Evolutionary conservation across 2,797 vertebrate genomes (phyloP), one percentile per base, ranked within the genome.

Genomic region (Xenopus petersii): DNA sequence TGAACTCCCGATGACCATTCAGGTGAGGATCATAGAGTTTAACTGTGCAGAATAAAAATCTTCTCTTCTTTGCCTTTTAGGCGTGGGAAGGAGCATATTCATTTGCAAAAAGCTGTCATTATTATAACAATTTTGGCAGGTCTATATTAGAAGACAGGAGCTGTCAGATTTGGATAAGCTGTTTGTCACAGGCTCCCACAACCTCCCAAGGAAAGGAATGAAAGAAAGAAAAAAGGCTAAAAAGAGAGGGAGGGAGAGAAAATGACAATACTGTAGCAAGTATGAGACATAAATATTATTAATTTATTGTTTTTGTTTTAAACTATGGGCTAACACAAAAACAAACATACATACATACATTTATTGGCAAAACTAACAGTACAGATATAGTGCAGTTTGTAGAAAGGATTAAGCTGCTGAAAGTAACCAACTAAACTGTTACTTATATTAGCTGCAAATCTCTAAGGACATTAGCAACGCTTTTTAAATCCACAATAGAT

Each of bases 101-200:
- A 81, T 84, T 85, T 64, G 54, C 79, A 80, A n/a, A 62, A 17
- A 62, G 80, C 83, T 76, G 81, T 83, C 82, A 54, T 84, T 81
- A 73, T 74, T 0, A n/a, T 75, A 79, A 79, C 80, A 46, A 75
- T 73, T 61, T 81, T 83, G 83, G 77, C 88, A 86, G 83, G 82
- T 81, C 81, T 60, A 10, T 33, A 80, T 81, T 81, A 82, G 11
- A 78, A 84, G 78, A 75, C 67, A 0, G 11, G 80, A 81, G 79
- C 85, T 86, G 82, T 87, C 85, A 81, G 79, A 58, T 73, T 67
- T 9, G 30, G 77, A 75, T 84, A 82, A 81, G 75, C 73, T 85
- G 74, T 80, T 85, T 81, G 74, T 76, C 82, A 80, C 12, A 46
- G 73, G 72, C 71, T 79, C 80, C 85, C 59, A 13, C 83, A 68